A percentile compares a stretch with the other conserved stretches of the same genome.
Conservation (phyloP, 2,888 invertebrate species). For the Drosophila borborema region DNA sequence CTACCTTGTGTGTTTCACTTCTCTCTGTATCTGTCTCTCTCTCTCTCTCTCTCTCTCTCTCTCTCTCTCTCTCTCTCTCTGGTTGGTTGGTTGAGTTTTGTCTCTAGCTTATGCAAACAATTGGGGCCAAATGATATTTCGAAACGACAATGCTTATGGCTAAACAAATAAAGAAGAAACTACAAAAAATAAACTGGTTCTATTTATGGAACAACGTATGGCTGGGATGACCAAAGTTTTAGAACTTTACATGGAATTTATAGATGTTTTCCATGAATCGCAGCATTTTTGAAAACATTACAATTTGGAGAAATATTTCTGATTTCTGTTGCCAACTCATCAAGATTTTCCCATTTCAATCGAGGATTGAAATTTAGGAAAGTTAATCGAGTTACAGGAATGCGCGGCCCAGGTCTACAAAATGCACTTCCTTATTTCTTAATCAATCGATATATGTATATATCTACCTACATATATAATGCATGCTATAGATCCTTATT, state of each 20-base stretch:
- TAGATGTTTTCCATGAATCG: neutral
- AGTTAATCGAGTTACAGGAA: too few species aligned
- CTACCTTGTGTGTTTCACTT: neutral
- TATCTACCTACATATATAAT: neutral
- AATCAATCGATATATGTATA: neutral
- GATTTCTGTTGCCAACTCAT: too few species aligned
- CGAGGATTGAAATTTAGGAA: too few species aligned
- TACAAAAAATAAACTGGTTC: neutral
- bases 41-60: neutral
- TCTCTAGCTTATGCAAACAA: slow-evolving; percentile 54
- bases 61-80: neutral
- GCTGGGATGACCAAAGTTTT: neutral
- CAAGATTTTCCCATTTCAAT: neutral
- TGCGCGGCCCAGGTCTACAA: neutral
- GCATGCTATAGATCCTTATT: neutral
- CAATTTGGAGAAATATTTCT: neutral
- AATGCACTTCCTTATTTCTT: neutral
- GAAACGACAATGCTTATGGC: slow-evolving; percentile 29
- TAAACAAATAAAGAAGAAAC: neutral
- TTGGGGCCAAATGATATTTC: slow-evolving; percentile 45
- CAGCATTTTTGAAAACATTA: neutral
- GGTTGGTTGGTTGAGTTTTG: neutral
- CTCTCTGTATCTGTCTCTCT: neutral
- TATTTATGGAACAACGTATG: neutral
- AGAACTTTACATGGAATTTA: too few species aligned